Conservation (phyloP, 1,140 invertebrate genomes). For the Drosophila kohkoa region DNA sequence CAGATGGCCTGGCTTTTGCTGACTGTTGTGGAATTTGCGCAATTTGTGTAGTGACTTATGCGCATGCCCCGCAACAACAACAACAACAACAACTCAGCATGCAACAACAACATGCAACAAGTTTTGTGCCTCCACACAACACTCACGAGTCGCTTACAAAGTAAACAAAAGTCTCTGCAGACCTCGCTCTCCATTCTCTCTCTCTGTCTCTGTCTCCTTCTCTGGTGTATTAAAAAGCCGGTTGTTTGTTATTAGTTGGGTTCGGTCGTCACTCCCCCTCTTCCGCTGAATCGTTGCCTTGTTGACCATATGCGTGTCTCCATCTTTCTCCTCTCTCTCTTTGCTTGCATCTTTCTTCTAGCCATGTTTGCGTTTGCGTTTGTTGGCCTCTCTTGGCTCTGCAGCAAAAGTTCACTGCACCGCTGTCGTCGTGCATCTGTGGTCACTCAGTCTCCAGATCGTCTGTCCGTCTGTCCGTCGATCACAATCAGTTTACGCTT, state of each 20-base stretch:
- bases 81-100: constrained; percentile 13
- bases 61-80: constrained; percentile 58
- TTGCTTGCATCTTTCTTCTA: constrained; percentile 17
- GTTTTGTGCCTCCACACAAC: constrained; percentile 50
- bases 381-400: constrained; percentile 66
- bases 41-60: constrained; percentile 77
- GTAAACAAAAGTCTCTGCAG: constrained; percentile 68
- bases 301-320: constrained; percentile 61
- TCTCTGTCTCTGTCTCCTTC: constrained; percentile 11
- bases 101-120: constrained; percentile 47
- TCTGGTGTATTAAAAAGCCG: constrained; percentile 60
- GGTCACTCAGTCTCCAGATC: constrained; percentile 21
- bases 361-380: constrained; percentile 71
- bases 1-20: constrained; percentile 52
- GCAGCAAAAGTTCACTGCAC: constrained; percentile 43
- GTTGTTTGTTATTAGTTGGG: constrained; percentile 79
- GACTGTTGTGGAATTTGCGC: constrained; percentile 67
- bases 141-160: constrained; percentile 41
- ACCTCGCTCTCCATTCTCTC: constrained; percentile 10
- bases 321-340: neutral
- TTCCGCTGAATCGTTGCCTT: constrained; percentile 1
- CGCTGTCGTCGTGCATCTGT: constrained; percentile 53
- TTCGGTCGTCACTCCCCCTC: neutral
- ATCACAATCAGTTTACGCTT: constrained; percentile 81
- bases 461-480: constrained; percentile 42